These are phyloP conservation scores for Pterophyllum scalare DNA, from an alignment of 2,113 vertebrate genomes.

Conservation along the genomic window DNA sequence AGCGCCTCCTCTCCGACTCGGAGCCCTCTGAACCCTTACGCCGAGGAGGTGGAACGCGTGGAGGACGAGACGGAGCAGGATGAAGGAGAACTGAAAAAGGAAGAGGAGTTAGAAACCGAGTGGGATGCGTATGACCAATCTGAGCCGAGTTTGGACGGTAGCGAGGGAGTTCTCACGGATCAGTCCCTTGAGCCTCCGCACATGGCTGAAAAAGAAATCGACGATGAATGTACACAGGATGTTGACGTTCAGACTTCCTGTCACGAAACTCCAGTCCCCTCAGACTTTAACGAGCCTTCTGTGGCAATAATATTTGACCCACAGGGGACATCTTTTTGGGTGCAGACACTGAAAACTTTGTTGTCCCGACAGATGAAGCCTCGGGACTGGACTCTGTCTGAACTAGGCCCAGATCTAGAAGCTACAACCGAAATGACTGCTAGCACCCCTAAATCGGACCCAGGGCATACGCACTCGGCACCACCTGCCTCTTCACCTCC, in stretches of 20 bases:
- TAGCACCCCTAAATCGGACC: slow-evolving; percentile 66
- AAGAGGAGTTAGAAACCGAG: slow-evolving; percentile 62
- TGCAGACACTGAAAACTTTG: slow-evolving; percentile 19
- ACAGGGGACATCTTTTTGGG: slow-evolving; percentile 37
- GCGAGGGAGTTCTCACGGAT: slow-evolving; percentile 48
- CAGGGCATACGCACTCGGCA: slow-evolving; percentile 21
- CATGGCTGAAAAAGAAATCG: slow-evolving; percentile 40
- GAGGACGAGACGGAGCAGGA: slow-evolving; percentile 24
- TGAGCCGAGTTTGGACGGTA: slow-evolving; percentile 64
- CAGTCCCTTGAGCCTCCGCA: slow-evolving; percentile 48
- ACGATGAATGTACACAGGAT: slow-evolving; percentile 59
- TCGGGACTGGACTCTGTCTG: slow-evolving; percentile 36
- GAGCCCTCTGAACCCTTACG: slow-evolving; percentile 61
- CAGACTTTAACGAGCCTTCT: slow-evolving; percentile 28
- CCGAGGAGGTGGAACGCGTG: slow-evolving; percentile 35
- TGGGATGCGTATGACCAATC: slow-evolving; percentile 67
- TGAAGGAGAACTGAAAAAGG: slow-evolving; percentile 20
- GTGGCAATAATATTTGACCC: slow-evolving; percentile 38
- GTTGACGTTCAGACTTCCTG: slow-evolving; percentile 47
- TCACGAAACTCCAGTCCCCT: slow-evolving; percentile 51
- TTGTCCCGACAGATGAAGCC: slow-evolving; percentile 23
- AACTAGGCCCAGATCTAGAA: slow-evolving; percentile 23
- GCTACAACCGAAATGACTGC: slow-evolving; percentile 28
- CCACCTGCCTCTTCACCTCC: slow-evolving; percentile 46
- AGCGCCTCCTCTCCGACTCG: slow-evolving; percentile 29